Base-by-base conservation (phyloP, 2,888 invertebrate species). In the Nomada lathburiana region DNA sequence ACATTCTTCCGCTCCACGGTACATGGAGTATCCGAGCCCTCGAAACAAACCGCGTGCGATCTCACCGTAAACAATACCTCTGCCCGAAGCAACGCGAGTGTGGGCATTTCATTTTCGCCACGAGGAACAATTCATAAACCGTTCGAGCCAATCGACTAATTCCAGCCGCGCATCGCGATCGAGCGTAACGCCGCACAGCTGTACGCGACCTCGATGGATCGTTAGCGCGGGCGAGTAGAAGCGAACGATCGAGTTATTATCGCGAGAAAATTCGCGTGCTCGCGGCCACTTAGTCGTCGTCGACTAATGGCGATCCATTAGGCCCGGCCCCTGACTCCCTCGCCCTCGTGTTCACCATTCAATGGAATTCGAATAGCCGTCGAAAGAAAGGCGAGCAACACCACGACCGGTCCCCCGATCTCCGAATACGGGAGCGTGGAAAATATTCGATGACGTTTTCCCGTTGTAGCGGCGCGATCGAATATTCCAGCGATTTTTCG, bases 181-280 rank as follows among this genome's bases (percentile, higher is more conserved):
- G 71, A 65, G 53, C 53, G 60, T 74, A 59, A 47, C 70, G 53
- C 53, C 47, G 63, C 44, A 68, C 72, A 73, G 73, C 77, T n/a
- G 42, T 59, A 44, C 47, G 44, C 65, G 74, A 81, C 78, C 81
- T 74, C 73, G 65, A 69, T 47, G 52, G 71, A 68, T 53, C 68
- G 72, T 44, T 64, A 62, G 52, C 42, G 63, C 42, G 53, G 50
- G 29, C 55, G 47, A 52, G n/a, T 47, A 36, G 29, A 7, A 81
- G 69, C 70, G 50, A 50, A 55, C 72, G 78, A 47, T 74, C 50
- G 79, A 82, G 78, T 82, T 74, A 80, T 80, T 82, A 65, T 82
- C 80, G 60, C 68, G 60, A 69, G 76, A 65, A 76, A 80, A 80
- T 69, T 68, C 68, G 68, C 81, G 57, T 67, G 29, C 60, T 26